Evolutionary conservation across 2,888 invertebrate genomes (phyloP), one percentile per base, ranked within the genome.

Genomic region (Sinhomidia bicolor): DNA sequence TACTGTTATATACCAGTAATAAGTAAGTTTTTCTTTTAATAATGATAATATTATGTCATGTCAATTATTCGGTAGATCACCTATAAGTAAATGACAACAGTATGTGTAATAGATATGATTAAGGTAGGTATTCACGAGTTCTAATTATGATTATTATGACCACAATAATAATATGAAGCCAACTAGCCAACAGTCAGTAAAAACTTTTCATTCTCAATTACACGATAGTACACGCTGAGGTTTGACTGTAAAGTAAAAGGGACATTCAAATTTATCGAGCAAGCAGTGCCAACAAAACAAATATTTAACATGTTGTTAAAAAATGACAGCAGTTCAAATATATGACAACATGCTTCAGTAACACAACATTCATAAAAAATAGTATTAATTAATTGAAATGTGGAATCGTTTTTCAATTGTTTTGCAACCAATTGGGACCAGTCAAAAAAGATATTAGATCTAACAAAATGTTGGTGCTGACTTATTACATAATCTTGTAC

Each of bases 361-460:
- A 29, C 14, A 57, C 23, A 57, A 23, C 57, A 57, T 54, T 17
- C 17, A n/a, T 54, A 54, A 14, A 2, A 60, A 62, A 23, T 44
- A 23, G 10, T 71, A 44, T 71, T 44, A 62, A 26, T 10, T 6
- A 10, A 62, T 17, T 17, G n/a, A n/a, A n/a, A n/a, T n/a, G n/a
- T n/a, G n/a, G n/a, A n/a, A n/a, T n/a, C n/a, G n/a, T n/a, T n/a
- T 12, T 32, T 65, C 32, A 65, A 14, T 32, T 65, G 29, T 32
- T 14, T 7, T 32, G 29, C 62, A 2, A 12, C 41, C 41, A 41
- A 3, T 74, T n/a, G 47, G 47, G 51, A 74, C 26, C 26, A 3
- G 41, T 1, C 10, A 20, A 23, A 17, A 12, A 9, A 47, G 51
- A 36, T 47, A 83, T 71, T 71, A 83, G 83, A 83, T 83, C 83